These are phyloP conservation scores for Habropoda laboriosa DNA, from an alignment of 1,140 invertebrate species.

Conservation along the genomic window DNA sequence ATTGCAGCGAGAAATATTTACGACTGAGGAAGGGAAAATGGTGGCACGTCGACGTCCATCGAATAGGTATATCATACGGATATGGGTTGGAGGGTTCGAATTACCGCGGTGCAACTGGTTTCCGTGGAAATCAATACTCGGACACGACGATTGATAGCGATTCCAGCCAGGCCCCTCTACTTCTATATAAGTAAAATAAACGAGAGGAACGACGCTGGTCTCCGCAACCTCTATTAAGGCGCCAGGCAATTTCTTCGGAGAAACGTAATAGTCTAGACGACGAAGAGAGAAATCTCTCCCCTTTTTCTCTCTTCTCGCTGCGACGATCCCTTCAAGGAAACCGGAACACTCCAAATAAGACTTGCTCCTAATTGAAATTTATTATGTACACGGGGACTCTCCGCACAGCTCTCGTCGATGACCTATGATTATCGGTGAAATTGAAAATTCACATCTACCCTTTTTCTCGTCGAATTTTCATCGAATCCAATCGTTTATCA, in stretches of 20 bases:
- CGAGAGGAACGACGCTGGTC: slow-evolving; percentile 5
- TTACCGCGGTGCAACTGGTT: slow-evolving; percentile 48
- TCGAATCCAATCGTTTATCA: too few relatives aligned
- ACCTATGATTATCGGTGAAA: too few relatives aligned
- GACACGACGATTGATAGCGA: slow-evolving; percentile 46
- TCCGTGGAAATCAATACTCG: slow-evolving; percentile 52
- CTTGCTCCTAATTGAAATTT: background rate
- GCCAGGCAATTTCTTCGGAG: slow-evolving; percentile 38
- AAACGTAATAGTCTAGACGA: slow-evolving; percentile 47
- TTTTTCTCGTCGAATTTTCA: too few relatives aligned
- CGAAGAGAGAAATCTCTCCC: slow-evolving; percentile 12
- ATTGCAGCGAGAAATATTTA: background rate
- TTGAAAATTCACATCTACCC: too few relatives aligned
- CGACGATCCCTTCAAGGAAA: background rate
- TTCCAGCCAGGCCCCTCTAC: background rate
- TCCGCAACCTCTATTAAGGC: slow-evolving; percentile 35
- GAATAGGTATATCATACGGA: slow-evolving; percentile 42
- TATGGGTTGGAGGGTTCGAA: slow-evolving; percentile 36
- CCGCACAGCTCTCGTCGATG: background rate
- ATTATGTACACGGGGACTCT: background rate
- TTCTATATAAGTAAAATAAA: slow-evolving; percentile 44
- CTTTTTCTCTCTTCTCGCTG: background rate
- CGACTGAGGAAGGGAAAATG: background rate
- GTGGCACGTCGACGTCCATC: slow-evolving; percentile 1
- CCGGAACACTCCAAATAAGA: too few relatives aligned